Conservation (phyloP, 1,140 invertebrate genomes). For the Conopomorpha cramerella region DNA sequence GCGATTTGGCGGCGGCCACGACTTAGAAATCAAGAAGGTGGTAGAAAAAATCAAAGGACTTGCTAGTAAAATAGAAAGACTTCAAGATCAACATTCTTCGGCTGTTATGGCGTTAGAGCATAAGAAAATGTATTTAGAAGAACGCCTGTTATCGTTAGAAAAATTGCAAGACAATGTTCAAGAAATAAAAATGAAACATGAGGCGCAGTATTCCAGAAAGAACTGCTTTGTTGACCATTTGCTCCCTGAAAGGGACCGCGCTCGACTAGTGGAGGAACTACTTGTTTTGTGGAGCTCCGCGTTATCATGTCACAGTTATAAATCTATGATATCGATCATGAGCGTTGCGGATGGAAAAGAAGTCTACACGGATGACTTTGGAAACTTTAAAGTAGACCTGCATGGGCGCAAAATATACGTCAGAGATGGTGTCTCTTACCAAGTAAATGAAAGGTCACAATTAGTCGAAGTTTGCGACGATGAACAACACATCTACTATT, state of each 20-base stretch:
- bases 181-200: not conserved
- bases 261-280: constrained; percentile 7
- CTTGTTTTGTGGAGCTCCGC: constrained; percentile 6
- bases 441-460: constrained; percentile 6
- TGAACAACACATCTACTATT: constrained; percentile 8
- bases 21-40: constrained; percentile 6
- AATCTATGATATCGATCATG: constrained; percentile 11
- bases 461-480: constrained; percentile 5
- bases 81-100: constrained; percentile 5
- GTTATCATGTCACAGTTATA: not conserved
- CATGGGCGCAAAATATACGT: constrained; percentile 9
- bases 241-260: constrained; percentile 4
- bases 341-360: constrained; percentile 6
- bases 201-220: not conserved
- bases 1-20: not conserved
- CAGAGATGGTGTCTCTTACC: constrained; percentile 1
- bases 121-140: constrained; percentile 8
- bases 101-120: constrained; percentile 7
- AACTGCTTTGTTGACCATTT: constrained; percentile 4
- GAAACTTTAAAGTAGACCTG: constrained; percentile 5
- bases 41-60: constrained; percentile 9
- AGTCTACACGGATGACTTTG: constrained; percentile 6
- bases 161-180: constrained; percentile 4
- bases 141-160: constrained; percentile 6
- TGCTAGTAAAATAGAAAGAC: constrained; percentile 4